Evolutionary conservation across 2,113 vertebrate genomes (phyloP).

Genomic region (Mohoua ochrocephala): DNA sequence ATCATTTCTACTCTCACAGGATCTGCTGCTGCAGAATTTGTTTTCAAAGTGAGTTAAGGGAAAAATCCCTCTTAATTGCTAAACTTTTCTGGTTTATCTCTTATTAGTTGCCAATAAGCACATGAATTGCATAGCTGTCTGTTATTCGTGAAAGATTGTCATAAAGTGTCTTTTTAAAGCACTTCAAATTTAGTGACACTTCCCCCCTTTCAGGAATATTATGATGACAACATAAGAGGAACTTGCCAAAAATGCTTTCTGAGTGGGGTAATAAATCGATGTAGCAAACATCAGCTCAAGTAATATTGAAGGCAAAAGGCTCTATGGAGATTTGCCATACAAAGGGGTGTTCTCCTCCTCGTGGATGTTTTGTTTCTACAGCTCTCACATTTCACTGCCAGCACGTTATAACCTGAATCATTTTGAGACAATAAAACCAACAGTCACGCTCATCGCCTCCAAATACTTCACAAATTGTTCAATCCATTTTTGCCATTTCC

Average conservation of each 20-base stretch:
- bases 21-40: background rate
- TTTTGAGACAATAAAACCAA: background rate
- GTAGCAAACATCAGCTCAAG: background rate
- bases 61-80: background rate
- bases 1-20: background rate
- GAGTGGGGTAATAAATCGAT: background rate
- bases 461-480: background rate
- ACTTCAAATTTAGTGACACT: background rate
- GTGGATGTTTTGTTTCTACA: background rate
- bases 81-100: background rate
- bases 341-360: background rate
- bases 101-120: background rate
- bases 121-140: background rate
- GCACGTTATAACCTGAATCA: background rate
- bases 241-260: conserved; percentile 22
- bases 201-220: background rate
- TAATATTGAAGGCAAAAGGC: background rate
- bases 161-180: background rate
- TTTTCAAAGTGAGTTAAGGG: background rate
- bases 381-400: background rate
- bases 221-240: background rate
- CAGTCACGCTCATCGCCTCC: background rate
- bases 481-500: conserved; percentile 13
- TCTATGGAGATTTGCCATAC: background rate
- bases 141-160: background rate